Conservation (phyloP, 2,113 vertebrate genomes). For the Archilochus colubris region DNA sequence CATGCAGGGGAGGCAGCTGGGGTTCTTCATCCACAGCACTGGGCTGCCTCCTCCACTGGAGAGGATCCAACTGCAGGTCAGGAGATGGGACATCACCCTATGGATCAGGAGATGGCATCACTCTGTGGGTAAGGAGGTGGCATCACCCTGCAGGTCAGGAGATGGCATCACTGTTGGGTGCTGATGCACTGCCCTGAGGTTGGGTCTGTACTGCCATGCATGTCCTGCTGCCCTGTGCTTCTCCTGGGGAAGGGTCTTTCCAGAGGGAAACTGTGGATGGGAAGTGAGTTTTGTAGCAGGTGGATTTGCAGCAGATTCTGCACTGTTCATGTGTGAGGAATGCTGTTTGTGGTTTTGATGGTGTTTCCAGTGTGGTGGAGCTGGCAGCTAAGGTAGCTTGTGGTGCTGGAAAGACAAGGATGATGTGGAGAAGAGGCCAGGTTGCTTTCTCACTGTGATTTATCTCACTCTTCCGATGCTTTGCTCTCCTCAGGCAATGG, state of each 20-base stretch:
- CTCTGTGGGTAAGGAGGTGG: no score
- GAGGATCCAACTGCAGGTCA: no score
- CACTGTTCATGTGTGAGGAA: background rate
- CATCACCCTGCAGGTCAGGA: no score
- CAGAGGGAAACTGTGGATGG: rapidly evolving
- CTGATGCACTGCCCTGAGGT: rapidly evolving
- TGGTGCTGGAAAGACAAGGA: background rate
- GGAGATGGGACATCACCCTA: background rate
- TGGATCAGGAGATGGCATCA: background rate
- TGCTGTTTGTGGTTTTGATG: background rate
- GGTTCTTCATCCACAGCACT: rapidly evolving
- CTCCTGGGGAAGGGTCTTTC: background rate
- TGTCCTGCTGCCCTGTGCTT: rapidly evolving
- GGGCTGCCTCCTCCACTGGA: background rate
- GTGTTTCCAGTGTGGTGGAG: background rate
- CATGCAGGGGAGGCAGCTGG: background rate
- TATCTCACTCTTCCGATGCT: background rate
- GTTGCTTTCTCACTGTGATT: background rate
- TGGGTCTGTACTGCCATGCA: rapidly evolving
- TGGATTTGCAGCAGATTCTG: background rate
- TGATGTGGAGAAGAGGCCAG: background rate
- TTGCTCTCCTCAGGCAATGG: background rate
- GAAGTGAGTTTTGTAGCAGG: background rate
- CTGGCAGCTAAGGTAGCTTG: background rate
- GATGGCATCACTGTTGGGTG: background rate